Evolutionary conservation across 2,113 vertebrate species (phyloP), one percentile per base, ranked within the genome.

Genomic region (Nymphicus hollandicus): DNA sequence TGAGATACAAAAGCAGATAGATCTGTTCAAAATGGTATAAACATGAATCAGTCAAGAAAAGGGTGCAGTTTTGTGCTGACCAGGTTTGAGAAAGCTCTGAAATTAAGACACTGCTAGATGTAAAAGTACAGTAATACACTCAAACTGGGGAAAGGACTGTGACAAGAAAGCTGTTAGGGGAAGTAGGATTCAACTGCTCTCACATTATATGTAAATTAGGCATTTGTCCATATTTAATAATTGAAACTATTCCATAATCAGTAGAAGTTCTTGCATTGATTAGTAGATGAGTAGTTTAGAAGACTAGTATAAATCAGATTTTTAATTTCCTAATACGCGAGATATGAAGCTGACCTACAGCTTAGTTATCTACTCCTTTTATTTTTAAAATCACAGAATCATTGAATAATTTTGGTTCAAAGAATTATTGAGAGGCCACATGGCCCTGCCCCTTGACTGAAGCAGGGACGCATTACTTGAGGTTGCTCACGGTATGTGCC

Each of bases 351-450:
- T 88, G 44, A 65, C 9, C 4, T 52, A 73, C 71, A 70, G 7
- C 9, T 12, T 43, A 11, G 35, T 55, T 81, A 53, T n/a, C 3
- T 0, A 47, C 14, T 7, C 3, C 47, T 39, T 35, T 58, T 52
- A 8, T 68, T 90, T 80, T 86, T 55, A 16, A 77, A 85, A 58
- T 50, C 11, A 50, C 4, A 17, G 9, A 24, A 77, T 47, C 13
- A 44, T 13, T 65, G 11, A 66, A 63, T 66, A 66, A 31, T 73
- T 47, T 44, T 19, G 1, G 2, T 49, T 86, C 39, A 60, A 88
- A 53, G 14, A 69, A 35, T 53, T 69, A 39, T 86, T 0, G 1
- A 11, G 8, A 80, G 43, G 19, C 8, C 20, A 52, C 0, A 1
- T 17, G 29, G 5, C 37, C 5, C 55, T 93, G 9, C 11, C 24